A percentile compares a stretch with the other conserved stretches of the same genome.
phyloP scores from a whole-genome alignment of 2,888 invertebrate genomes.

The Acleris cristana region DNA sequence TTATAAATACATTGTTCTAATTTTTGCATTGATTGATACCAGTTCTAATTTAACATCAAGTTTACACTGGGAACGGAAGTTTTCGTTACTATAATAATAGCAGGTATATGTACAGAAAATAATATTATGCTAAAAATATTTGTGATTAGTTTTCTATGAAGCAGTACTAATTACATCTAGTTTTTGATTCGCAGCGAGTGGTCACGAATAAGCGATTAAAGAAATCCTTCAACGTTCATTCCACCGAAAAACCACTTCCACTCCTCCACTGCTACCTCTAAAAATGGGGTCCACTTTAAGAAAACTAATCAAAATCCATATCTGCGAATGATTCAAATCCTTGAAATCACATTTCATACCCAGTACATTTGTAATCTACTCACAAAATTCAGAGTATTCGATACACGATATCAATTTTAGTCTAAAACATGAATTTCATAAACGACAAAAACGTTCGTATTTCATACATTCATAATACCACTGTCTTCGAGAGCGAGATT shows the following conservation, averaged over 20 bases:
- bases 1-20: slow-evolving; percentile 37
- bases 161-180: slow-evolving; percentile 43
- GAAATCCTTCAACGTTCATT: neutral
- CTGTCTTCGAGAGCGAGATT: slow-evolving; percentile 79
- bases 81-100: slow-evolving; percentile 6
- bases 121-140: slow-evolving; percentile 36
- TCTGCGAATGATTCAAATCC: slow-evolving; percentile 43
- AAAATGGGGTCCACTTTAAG: slow-evolving; percentile 45
- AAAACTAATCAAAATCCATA: slow-evolving; percentile 54
- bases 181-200: slow-evolving; percentile 31
- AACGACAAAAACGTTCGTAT: slow-evolving; percentile 69
- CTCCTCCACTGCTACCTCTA: slow-evolving; percentile 18
- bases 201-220: slow-evolving; percentile 1
- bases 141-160: slow-evolving; percentile 55
- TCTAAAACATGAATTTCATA: slow-evolving; percentile 76
- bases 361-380: slow-evolving; percentile 71
- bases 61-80: slow-evolving; percentile 33
- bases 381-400: slow-evolving; percentile 75
- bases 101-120: slow-evolving; percentile 35
- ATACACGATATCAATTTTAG: slow-evolving; percentile 71
- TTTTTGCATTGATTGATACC: slow-evolving; percentile 23
- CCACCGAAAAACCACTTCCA: slow-evolving; percentile 1
- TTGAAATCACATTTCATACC: slow-evolving; percentile 70
- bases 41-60: slow-evolving; percentile 27
- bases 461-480: slow-evolving; percentile 74